Base-by-base conservation (phyloP, 2,797 vertebrate species). In the Amblyopsis hoosieri region DNA sequence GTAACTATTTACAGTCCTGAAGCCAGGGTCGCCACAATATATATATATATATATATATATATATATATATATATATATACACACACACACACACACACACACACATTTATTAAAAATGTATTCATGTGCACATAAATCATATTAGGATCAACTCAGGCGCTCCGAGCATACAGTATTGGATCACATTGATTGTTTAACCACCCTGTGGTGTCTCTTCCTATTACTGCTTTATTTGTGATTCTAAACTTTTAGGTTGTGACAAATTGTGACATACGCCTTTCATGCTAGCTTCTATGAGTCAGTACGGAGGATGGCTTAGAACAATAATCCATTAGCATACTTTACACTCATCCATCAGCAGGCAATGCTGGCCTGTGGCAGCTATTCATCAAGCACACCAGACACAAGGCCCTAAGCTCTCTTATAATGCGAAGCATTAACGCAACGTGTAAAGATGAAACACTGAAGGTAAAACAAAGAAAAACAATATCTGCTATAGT, bases 271-370 rank as follows among this genome's bases (percentile, higher is more conserved):
- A 70, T 68, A 75, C 77, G 62, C 69, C 67, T 85, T 83, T 83
- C 76, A 71, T 64, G 51, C 64, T 55, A 75, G 8, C 37, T 9
- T 1, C 72, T 57, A 59, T 80, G 82, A 86, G 72, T 85, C 86
- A 84, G 75, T 5, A 63, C 56, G 42, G 58, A 76, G 45, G 62
- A 75, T 71, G 74, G 69, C 76, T 85, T 89, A 84, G 84, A 87
- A 88, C 87, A 85, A 89, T 82, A 75, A 65, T 55, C 67, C 73
- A 86, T 90, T 88, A 83, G 81, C 88, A 86, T 85, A 82, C 57
- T 51, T 37, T 5, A 37, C 62, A 65, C 51, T 56, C 73, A 85
- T 88, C 79, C 75, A 79, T 90, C 86, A 83, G 68, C 49, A 64
- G 61, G 70, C 68, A 13, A 62, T 74, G 75, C 64, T 76, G 75